Percentiles rank a stretch among this genome's conserved stretches.
Conservation (phyloP, 1,140 invertebrate species). For the Microplitis demolitor region DNA sequence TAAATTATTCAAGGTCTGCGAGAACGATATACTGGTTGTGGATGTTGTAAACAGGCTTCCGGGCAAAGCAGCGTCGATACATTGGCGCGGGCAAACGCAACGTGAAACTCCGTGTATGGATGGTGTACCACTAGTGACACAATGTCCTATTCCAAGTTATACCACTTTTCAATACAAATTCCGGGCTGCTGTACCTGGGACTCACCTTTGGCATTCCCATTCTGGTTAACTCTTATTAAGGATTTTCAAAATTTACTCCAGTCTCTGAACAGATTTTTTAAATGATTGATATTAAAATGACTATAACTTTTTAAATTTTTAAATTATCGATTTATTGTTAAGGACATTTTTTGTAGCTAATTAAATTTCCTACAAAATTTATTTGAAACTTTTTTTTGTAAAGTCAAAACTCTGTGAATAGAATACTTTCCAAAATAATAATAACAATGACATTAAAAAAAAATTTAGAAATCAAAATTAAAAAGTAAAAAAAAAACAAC, state of each 20-base stretch:
- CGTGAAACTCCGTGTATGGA: constrained; percentile 83
- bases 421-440: too few relatives aligned
- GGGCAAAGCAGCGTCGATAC: constrained; percentile 74
- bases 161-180: constrained; percentile 85
- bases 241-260: neutral
- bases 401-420: too few relatives aligned
- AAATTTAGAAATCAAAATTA: too few relatives aligned
- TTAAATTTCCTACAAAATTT: too few relatives aligned
- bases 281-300: too few relatives aligned
- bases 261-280: too few relatives aligned
- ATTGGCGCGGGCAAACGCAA: constrained; percentile 85
- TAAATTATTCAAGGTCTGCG: constrained; percentile 67
- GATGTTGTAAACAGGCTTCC: constrained; percentile 80
- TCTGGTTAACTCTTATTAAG: constrained; percentile 56
- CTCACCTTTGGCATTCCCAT: constrained; percentile 78
- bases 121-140: constrained; percentile 81
- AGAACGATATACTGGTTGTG: constrained; percentile 83
- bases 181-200: constrained; percentile 71
- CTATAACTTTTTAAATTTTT: too few relatives aligned
- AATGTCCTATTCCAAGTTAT: constrained; percentile 81
- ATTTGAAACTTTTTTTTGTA: too few relatives aligned
- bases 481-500: too few relatives aligned
- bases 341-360: too few relatives aligned
- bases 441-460: too few relatives aligned
- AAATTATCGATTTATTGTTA: too few relatives aligned